Evolutionary conservation across 2,888 invertebrate genomes (phyloP).

Genomic region (Helicoverpa assulta): DNA sequence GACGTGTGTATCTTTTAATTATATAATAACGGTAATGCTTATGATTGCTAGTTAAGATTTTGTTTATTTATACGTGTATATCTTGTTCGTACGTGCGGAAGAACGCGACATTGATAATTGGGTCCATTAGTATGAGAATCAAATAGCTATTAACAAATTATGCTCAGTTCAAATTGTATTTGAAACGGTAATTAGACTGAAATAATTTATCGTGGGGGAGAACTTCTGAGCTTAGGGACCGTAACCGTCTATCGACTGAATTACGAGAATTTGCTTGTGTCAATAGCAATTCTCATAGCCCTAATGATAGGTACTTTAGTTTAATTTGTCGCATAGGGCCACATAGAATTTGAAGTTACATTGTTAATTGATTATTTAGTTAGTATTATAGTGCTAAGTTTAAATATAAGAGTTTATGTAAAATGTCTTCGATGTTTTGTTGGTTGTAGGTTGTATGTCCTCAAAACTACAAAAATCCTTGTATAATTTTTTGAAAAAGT

Average conservation of each 20-base stretch:
- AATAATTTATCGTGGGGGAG: constrained; percentile 52
- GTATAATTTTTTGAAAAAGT: too few species aligned
- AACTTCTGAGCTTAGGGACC: constrained; percentile 21
- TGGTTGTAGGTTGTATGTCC: too few species aligned
- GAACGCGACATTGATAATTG: constrained; percentile 39
- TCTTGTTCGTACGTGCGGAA: background rate
- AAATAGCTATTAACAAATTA: constrained; percentile 19
- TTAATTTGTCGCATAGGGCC: constrained; percentile 19
- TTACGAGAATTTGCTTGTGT: constrained; percentile 43
- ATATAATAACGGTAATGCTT: constrained; percentile 12
- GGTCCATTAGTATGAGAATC: constrained; percentile 6
- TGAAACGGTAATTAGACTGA: constrained; percentile 41
- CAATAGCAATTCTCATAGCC: constrained; percentile 32
- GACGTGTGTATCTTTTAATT: constrained; percentile 52
- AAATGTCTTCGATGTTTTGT: too few species aligned
- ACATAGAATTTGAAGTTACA: constrained; percentile 4
- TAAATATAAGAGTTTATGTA: background rate
- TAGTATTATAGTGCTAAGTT: too few species aligned
- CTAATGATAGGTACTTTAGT: constrained; percentile 44
- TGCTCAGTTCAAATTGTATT: constrained; percentile 51
- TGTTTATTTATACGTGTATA: constrained; percentile 16
- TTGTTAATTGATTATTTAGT: constrained; percentile 1
- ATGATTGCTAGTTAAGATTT: constrained; percentile 21
- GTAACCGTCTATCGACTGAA: constrained; percentile 34
- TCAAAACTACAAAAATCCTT: too few species aligned